Base-by-base conservation (phyloP, 2,797 vertebrate genomes). In the Mus spretus region DNA sequence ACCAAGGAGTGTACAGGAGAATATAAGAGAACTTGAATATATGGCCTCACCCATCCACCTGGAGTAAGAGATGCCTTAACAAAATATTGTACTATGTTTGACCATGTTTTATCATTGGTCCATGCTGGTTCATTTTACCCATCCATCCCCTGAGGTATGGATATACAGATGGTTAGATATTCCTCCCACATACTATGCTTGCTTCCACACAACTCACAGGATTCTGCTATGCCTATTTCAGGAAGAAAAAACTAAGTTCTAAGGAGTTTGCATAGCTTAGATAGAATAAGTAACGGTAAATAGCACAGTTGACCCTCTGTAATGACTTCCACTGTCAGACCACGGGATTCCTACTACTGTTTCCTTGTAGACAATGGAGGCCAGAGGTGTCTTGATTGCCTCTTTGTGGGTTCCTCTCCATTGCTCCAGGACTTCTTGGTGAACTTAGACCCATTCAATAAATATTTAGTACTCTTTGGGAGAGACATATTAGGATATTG, bases 401-500 rank as follows among this genome's bases (percentile, higher is more conserved):
- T 95, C 50, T 79, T 89, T 95, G 59, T 83, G 31, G n/a, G 65
- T 50, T 50, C 20, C 47, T 91, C 44, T 11, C 0, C 59, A 67
- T 40, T 92, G 47, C 19, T 87, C 55, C 20, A 22, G 55, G 86
- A 93, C 44, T 95, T 57, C 14, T 34, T 90, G 90, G 77, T 82
- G 72, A 93, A 86, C 34, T 78, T 61, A 92, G 61, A 59, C 1
- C 20, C 55, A 72, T 47, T 17, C 34, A 80, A 57, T n/a, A 70
- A 61, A 86, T 77, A 83, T 57, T 77, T 86, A 93, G 24, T 22
- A 55, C 13, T 86, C 40, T 80, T 20, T 67, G 13, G 63, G 22
- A 59, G 93, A 93, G 86, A 74, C 14, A 78, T 79, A 47, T 59
- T 84, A 83, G 72, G 31, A 95, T 94, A 91, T 28, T 72, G 26